Evolutionary conservation across 1,140 invertebrate species (phyloP).

Genomic region (Eueides isabella): DNA sequence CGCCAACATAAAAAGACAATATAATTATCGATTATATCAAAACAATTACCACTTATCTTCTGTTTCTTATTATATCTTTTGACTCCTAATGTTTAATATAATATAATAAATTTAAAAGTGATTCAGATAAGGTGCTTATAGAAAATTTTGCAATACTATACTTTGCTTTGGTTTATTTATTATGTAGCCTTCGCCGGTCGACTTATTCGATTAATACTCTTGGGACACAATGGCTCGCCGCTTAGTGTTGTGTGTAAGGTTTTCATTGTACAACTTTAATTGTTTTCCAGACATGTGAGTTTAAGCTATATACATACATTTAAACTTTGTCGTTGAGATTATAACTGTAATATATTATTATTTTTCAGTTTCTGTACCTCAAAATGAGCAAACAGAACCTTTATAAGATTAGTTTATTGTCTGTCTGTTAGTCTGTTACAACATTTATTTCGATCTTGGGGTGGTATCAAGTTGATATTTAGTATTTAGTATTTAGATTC

Average conservation of each 20-base stretch:
- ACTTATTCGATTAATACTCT: constrained; percentile 68
- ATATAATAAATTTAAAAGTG: not conserved
- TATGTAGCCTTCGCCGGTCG: constrained; percentile 21
- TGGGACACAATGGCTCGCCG: constrained; percentile 55
- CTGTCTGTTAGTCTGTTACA: too few species aligned
- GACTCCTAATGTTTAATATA: too few species aligned
- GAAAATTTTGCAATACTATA: not conserved
- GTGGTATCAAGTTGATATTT: too few species aligned
- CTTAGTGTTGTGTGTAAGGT: constrained; percentile 54
- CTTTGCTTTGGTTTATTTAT: not conserved
- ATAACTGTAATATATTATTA: not conserved
- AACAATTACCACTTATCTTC: not conserved
- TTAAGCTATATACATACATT: constrained; percentile 19
- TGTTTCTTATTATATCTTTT: not conserved
- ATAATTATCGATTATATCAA: not conserved
- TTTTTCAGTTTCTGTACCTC: too few species aligned
- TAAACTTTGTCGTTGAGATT: constrained; percentile 21
- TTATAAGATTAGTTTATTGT: too few species aligned
- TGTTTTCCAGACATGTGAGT: constrained; percentile 53
- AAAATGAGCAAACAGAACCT: too few species aligned
- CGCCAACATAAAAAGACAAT: not conserved
- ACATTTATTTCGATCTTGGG: too few species aligned
- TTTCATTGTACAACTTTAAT: constrained; percentile 71
- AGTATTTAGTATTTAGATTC: too few species aligned
- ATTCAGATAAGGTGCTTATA: not conserved